Conservation (phyloP, 64 coral and sea anemone species). For the Anthopleura sola region DNA sequence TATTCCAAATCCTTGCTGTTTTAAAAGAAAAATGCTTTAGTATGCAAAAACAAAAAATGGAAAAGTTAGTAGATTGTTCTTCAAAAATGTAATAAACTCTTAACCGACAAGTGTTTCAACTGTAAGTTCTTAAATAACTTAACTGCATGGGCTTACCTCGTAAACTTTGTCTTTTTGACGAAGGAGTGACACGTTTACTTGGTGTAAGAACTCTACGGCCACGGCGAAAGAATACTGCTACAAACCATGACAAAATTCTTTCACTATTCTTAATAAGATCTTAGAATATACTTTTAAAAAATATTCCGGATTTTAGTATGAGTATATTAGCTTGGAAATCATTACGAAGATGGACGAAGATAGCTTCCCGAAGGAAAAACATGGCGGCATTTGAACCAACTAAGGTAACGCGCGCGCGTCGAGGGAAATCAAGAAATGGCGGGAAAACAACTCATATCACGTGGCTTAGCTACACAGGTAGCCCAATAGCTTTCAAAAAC, state of each 20-base stretch:
- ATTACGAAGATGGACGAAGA: neutral
- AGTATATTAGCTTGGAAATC: too few relatives aligned
- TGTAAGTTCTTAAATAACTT: neutral
- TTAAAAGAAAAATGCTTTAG: constrained; percentile 5
- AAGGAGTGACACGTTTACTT: neutral
- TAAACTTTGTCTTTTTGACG: neutral
- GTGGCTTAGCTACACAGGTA: neutral
- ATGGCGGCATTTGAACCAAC: neutral
- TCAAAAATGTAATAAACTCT: neutral
- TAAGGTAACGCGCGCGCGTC: neutral
- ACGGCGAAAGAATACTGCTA: neutral
- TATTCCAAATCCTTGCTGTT: neutral
- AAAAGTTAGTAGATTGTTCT: neutral
- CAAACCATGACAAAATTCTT: neutral
- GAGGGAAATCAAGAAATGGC: neutral
- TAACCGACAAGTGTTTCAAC: neutral
- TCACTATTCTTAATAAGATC: neutral
- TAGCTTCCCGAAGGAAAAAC: neutral
- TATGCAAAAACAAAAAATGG: neutral
- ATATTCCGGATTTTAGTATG: neutral
- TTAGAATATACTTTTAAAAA: neutral
- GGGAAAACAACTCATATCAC: neutral
- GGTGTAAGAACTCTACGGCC: too few relatives aligned
- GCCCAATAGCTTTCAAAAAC: neutral
- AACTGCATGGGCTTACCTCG: neutral